These are phyloP conservation scores for Drosophila hydei DNA, from an alignment of 1,140 invertebrate genomes.

Conservation along the genomic window DNA sequence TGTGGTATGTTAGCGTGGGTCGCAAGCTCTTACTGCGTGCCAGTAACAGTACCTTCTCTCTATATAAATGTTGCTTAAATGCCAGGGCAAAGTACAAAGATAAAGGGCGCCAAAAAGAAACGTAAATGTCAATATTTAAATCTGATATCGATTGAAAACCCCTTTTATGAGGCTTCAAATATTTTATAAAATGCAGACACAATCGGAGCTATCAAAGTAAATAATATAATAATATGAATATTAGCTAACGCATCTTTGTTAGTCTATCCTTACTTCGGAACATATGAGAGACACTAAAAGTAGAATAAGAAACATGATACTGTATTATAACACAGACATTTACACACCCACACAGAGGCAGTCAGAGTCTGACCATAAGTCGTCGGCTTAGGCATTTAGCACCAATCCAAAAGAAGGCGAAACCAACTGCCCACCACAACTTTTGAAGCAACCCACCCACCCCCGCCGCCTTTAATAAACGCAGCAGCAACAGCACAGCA, in stretches of 20 bases:
- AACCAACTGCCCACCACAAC: constrained; percentile 14
- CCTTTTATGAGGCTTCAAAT: neutral
- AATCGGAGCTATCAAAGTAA: neutral
- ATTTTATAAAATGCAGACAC: neutral
- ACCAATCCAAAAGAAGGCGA: constrained; percentile 21
- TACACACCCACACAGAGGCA: neutral
- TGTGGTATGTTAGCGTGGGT: neutral
- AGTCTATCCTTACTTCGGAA: neutral
- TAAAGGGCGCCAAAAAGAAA: no score
- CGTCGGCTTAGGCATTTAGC: constrained; percentile 27
- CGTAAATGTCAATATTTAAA: neutral
- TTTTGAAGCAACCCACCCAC: constrained; percentile 1
- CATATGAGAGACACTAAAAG: neutral
- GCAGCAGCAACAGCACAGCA: neutral
- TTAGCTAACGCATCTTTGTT: no score
- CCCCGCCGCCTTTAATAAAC: neutral
- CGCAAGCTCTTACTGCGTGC: neutral
- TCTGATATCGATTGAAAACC: neutral
- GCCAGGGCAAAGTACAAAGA: neutral
- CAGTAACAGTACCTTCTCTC: neutral
- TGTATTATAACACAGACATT: neutral
- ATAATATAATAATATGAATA: no score
- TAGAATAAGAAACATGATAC: neutral
- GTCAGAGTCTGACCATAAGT: constrained; percentile 4
- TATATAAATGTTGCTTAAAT: neutral